These are phyloP conservation scores for Drosophila fulvimacula DNA, from an alignment of 2,888 invertebrate genomes.

Conservation along the genomic window DNA sequence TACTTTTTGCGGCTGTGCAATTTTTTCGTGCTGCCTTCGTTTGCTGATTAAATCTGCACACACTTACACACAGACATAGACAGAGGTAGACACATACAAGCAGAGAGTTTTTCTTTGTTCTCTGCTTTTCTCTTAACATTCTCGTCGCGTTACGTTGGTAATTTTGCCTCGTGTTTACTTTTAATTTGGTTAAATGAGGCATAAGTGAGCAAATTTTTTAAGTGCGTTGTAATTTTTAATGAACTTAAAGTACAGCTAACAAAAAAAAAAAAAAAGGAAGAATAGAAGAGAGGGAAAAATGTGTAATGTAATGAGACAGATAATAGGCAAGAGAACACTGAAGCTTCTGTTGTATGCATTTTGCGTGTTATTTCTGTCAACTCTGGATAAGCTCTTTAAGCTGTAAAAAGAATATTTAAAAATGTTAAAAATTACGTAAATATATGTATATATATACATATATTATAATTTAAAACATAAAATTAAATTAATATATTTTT, in stretches of 20 bases:
- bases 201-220: conserved; percentile 74
- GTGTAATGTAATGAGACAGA: conserved; percentile 27
- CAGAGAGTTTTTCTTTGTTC: conserved; percentile 28
- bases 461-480: neutral
- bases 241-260: conserved; percentile 55
- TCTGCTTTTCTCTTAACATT: conserved; percentile 28
- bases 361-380: conserved; percentile 9
- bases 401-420: neutral
- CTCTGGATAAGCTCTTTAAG: neutral
- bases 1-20: conserved; percentile 69
- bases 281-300: neutral
- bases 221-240: conserved; percentile 77
- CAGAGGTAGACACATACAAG: neutral
- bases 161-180: conserved; percentile 71
- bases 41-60: conserved; percentile 64
- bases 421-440: neutral
- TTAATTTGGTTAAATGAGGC: conserved; percentile 81
- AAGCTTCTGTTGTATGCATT: conserved; percentile 9
- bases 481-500: neutral
- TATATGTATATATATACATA: no score
- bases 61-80: conserved; percentile 17
- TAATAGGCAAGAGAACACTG: conserved; percentile 18
- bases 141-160: conserved; percentile 40
- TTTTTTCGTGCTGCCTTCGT: conserved; percentile 28
- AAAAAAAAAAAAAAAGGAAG: neutral